phyloP scores from a whole-genome alignment of 2,113 vertebrate species.

The Leptobrachium ailaonicum region DNA sequence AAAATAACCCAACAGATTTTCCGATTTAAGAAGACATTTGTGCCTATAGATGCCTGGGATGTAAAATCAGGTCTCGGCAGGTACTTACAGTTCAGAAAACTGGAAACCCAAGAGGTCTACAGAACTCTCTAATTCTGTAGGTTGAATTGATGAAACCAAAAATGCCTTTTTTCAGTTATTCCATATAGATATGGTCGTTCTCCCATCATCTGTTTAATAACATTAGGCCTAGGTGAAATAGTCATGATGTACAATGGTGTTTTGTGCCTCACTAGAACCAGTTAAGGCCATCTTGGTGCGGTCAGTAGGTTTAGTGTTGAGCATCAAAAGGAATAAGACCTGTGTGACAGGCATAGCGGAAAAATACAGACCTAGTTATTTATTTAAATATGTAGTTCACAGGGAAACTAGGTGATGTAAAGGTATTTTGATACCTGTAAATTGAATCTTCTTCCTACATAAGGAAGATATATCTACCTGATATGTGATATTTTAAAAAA shows the following conservation, averaged over 20 bases:
- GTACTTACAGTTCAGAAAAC: neutral
- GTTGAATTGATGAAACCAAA: neutral
- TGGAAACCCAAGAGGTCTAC: too few species aligned
- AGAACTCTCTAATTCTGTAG: too few species aligned
- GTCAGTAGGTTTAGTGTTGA: too few species aligned
- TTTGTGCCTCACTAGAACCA: neutral
- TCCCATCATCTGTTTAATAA: neutral
- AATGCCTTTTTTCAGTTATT: neutral
- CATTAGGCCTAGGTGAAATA: neutral
- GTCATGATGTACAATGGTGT: neutral
- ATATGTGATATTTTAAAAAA: neutral
- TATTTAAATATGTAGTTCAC: constrained; percentile 20
- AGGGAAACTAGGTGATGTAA: neutral
- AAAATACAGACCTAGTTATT: constrained; percentile 1
- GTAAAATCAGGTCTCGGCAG: neutral
- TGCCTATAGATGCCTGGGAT: neutral
- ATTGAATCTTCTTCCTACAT: neutral
- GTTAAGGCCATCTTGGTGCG: neutral
- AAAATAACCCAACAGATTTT: neutral
- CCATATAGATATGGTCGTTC: neutral
- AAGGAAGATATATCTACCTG: neutral
- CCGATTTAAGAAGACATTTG: too few species aligned
- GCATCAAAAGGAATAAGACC: too few species aligned
- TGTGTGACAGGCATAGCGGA: neutral
- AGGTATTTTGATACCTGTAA: neutral